phyloP scores from a whole-genome alignment of 2,888 invertebrate genomes.

The Brachycybe producta region DNA sequence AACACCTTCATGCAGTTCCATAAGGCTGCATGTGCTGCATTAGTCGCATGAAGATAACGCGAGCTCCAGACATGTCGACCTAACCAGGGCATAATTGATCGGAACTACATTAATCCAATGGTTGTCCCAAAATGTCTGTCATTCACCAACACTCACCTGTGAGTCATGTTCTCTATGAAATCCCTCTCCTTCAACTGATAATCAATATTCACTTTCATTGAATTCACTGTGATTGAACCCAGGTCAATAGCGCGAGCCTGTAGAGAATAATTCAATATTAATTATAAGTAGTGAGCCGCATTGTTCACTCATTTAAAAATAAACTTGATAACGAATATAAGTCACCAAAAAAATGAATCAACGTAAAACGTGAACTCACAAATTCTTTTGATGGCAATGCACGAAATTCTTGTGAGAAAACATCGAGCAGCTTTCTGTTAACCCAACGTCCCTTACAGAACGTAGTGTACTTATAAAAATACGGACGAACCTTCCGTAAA shows the following conservation, averaged over 20 bases:
- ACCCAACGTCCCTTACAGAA: conserved; percentile 96
- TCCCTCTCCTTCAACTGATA: conserved; percentile 88
- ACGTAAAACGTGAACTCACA: conserved; percentile 31
- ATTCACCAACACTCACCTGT: too few relatives aligned
- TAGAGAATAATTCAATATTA: too few relatives aligned
- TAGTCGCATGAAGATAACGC: too few relatives aligned
- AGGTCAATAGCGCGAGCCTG: conserved; percentile 76
- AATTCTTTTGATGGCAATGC: conserved; percentile 89
- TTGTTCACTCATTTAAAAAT: too few relatives aligned
- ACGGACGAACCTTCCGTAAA: conserved; percentile 89
- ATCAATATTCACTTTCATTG: conserved; percentile 77
- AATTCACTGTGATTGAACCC: conserved; percentile 85
- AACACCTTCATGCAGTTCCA: too few relatives aligned
- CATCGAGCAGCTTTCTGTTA: conserved; percentile 79
- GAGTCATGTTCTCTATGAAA: conserved; percentile 79
- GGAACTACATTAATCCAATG: too few relatives aligned
- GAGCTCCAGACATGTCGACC: too few relatives aligned
- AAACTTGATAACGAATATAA: too few relatives aligned
- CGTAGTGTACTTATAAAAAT: conserved; percentile 90
- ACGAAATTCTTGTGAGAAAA: conserved; percentile 82
- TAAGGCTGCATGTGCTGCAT: too few relatives aligned
- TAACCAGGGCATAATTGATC: too few relatives aligned
- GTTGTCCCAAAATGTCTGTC: too few relatives aligned
- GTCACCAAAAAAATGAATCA: conserved; percentile 34
- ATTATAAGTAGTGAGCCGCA: too few relatives aligned